These are phyloP conservation scores for Podargus strigoides DNA, from an alignment of 2,797 vertebrate species.

Conservation along the genomic window DNA sequence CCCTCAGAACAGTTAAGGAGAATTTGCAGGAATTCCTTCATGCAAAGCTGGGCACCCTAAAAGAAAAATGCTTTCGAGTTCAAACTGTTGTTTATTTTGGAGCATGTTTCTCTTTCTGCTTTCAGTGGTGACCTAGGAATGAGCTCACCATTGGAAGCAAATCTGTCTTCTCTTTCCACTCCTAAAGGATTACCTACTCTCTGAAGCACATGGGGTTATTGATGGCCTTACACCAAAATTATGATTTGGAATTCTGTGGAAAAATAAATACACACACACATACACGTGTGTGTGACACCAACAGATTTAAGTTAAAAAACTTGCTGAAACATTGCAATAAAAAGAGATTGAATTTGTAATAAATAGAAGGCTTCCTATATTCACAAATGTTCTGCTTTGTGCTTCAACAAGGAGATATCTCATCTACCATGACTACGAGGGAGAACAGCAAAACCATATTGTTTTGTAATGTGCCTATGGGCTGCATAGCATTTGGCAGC, in stretches of 20 bases:
- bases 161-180: constrained; percentile 79
- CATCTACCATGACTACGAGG: not conserved
- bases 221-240: constrained; percentile 61
- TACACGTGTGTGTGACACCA: not conserved
- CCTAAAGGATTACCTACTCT: constrained; percentile 77
- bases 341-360: not conserved
- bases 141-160: constrained; percentile 80
- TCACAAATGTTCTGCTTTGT: not conserved
- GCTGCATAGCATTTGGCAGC: not conserved
- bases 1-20: constrained; percentile 52
- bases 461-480: not conserved
- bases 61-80: constrained; percentile 74
- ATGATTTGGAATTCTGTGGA: constrained; percentile 53
- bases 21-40: constrained; percentile 75
- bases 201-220: constrained; percentile 64
- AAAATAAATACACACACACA: constrained; percentile 1
- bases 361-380: constrained; percentile 46
- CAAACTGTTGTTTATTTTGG: constrained; percentile 81
- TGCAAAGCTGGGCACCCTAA: constrained; percentile 76
- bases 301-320: constrained; percentile 16
- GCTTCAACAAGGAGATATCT: not conserved
- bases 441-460: not conserved
- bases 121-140: constrained; percentile 77
- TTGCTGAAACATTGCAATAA: constrained; percentile 37
- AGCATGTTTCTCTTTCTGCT: constrained; percentile 61